phyloP scores from a whole-genome alignment of 92 coral and sea anemone species.

The Montipora capitata region DNA sequence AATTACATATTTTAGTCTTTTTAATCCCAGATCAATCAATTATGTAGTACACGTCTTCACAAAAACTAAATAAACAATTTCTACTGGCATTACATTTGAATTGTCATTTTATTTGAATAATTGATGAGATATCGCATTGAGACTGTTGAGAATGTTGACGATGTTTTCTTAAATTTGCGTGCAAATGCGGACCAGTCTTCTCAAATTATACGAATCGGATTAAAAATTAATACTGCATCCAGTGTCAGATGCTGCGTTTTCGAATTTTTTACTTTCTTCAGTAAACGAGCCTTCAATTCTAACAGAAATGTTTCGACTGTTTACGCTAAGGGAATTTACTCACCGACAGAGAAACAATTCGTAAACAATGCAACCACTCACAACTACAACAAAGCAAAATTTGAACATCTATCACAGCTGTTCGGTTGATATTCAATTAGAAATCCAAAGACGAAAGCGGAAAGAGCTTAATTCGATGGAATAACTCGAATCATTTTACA shows the following conservation, averaged over 20 bases:
- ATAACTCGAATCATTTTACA: constrained; percentile 5
- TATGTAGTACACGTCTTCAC: not conserved
- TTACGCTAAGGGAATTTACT: constrained; percentile 13
- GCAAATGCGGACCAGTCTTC: constrained; percentile 11
- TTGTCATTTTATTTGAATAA: constrained; percentile 9
- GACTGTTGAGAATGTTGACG: not conserved
- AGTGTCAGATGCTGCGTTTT: not conserved
- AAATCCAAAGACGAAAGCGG: not conserved
- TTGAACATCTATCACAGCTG: constrained; percentile 24
- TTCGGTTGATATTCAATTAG: constrained; percentile 20
- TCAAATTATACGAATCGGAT: constrained; percentile 1
- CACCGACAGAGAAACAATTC: constrained; percentile 10
- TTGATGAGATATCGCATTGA: not conserved
- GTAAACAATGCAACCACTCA: constrained; percentile 25
- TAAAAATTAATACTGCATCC: constrained; percentile 12
- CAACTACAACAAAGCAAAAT: constrained; percentile 19
- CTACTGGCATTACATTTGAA: not conserved
- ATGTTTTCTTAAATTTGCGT: not conserved
- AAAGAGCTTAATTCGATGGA: constrained; percentile 7
- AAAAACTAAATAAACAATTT: not conserved
- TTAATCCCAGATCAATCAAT: not conserved
- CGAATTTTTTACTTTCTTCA: not conserved
- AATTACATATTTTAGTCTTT: constrained; percentile 13
- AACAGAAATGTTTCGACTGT: constrained; percentile 46
- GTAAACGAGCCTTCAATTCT: constrained; percentile 28